Percentiles rank a stretch among this genome's conserved stretches.
Evolutionary conservation across 1,140 invertebrate species (phyloP).

Genomic region (Adelges cooleyi): DNA sequence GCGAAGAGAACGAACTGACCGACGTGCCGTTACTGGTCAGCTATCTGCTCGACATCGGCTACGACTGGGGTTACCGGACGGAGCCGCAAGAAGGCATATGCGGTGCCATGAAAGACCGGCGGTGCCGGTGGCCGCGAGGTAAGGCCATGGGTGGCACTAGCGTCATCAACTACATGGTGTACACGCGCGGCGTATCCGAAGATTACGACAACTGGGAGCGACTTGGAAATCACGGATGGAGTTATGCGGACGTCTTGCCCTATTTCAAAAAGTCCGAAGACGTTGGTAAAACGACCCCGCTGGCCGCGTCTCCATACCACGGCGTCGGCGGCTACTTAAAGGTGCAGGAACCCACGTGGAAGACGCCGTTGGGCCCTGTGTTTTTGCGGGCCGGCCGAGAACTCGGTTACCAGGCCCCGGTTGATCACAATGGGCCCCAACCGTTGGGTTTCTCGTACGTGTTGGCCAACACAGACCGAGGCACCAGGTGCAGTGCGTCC

Average conservation of each 20-base stretch:
- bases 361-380: conserved; percentile 43
- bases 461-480: conserved; percentile 47
- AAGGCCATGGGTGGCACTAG: conserved; percentile 61
- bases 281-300: neutral
- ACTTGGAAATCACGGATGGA: conserved; percentile 54
- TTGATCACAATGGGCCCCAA: conserved; percentile 47
- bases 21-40: conserved; percentile 62
- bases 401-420: conserved; percentile 45
- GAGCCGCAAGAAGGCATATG: conserved; percentile 56
- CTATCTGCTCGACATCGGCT: conserved; percentile 51
- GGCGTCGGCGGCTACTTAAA: conserved; percentile 54
- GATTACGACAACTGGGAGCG: conserved; percentile 62
- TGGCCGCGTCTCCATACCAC: conserved; percentile 30
- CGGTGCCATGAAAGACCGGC: conserved; percentile 46
- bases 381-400: conserved; percentile 45
- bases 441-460: conserved; percentile 54
- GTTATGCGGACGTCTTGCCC: conserved; percentile 44
- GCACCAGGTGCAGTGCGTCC: conserved; percentile 50
- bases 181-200: conserved; percentile 53
- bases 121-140: conserved; percentile 59
- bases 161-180: conserved; percentile 71
- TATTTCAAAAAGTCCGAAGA: conserved; percentile 44
- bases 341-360: conserved; percentile 51
- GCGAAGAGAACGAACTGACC: conserved; percentile 58
- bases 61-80: conserved; percentile 69